These are phyloP conservation scores for Macrotrachela quadricornifera DNA, from an alignment of 1,140 invertebrate species.

Conservation along the genomic window DNA sequence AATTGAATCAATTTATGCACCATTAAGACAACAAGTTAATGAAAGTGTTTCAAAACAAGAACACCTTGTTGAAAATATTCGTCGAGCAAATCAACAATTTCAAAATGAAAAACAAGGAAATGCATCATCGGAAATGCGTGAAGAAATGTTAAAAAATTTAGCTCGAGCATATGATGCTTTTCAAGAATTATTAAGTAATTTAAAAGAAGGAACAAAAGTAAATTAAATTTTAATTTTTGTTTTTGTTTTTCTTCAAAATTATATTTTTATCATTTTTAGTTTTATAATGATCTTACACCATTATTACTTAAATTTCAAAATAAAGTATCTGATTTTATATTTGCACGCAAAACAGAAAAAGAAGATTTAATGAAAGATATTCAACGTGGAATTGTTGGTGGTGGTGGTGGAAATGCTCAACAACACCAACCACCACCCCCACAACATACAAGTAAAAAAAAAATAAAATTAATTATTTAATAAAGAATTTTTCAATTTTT, in stretches of 20 bases:
- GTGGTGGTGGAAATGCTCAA: background rate
- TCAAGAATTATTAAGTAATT: conserved; percentile 64
- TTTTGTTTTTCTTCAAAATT: conserved; percentile 9
- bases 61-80: conserved; percentile 47
- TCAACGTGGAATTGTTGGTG: conserved; percentile 13
- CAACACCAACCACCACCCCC: conserved; percentile 1
- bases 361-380: conserved; percentile 59
- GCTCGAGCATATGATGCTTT: conserved; percentile 72
- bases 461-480: no score
- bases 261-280: no score
- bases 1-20: conserved; percentile 53
- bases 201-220: conserved; percentile 71
- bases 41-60: conserved; percentile 59
- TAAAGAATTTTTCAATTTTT: no score
- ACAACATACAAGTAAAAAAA: background rate
- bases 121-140: conserved; percentile 38
- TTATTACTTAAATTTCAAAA: conserved; percentile 81
- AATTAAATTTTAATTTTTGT: conserved; percentile 4
- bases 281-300: conserved; percentile 92
- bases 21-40: conserved; percentile 49
- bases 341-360: conserved; percentile 93
- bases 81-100: conserved; percentile 51
- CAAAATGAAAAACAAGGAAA: conserved; percentile 42
- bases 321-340: conserved; percentile 91
- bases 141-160: conserved; percentile 57